Percentiles rank a stretch among this genome's conserved stretches.
phyloP scores from a whole-genome alignment of 2,113 vertebrate genomes.

The Aplodontia rufa region DNA sequence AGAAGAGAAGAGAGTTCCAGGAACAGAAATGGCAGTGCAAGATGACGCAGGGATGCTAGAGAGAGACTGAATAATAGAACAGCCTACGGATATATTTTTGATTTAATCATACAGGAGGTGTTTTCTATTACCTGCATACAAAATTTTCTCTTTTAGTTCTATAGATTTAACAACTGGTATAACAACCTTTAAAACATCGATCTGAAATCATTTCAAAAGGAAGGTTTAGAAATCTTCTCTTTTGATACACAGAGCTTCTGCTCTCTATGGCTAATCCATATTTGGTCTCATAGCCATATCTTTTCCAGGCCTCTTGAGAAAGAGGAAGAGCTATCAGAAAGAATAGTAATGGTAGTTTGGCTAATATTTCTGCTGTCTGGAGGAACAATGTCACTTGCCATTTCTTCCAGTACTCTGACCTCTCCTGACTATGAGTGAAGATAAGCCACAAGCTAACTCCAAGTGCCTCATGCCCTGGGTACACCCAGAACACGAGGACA shows the following conservation, averaged over 20 bases:
- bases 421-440: background rate
- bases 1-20: background rate
- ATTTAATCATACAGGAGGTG: background rate
- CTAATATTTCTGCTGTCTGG: background rate
- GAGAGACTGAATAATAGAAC: background rate
- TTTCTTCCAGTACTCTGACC: background rate
- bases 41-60: background rate
- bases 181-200: slow-evolving; percentile 10
- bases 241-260: background rate
- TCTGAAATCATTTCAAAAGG: slow-evolving; percentile 42
- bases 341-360: background rate
- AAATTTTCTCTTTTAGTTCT: slow-evolving; percentile 2
- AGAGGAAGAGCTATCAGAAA: background rate
- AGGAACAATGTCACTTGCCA: background rate
- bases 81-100: background rate
- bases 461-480: background rate
- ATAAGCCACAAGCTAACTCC: background rate
- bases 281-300: background rate
- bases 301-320: background rate
- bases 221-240: background rate
- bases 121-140: background rate
- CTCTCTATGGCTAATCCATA: background rate
- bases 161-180: slow-evolving; percentile 3
- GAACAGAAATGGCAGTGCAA: background rate
- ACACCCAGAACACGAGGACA: background rate